Evolutionary conservation across 2,113 vertebrate species (phyloP).

Genomic region (Ptyas mucosa): DNA sequence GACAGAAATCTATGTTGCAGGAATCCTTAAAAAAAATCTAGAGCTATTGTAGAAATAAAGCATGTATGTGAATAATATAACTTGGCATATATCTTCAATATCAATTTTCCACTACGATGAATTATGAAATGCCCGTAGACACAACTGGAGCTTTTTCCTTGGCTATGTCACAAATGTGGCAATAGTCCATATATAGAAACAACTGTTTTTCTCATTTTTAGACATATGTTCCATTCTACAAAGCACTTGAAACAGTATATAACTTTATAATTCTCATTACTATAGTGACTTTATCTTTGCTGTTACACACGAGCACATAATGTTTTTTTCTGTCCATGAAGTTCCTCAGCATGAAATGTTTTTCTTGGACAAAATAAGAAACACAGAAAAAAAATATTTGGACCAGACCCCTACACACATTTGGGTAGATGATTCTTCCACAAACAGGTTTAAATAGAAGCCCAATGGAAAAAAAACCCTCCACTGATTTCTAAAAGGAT

Average conservation of each 20-base stretch:
- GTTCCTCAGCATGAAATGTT: constrained; percentile 44
- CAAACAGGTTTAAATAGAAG: constrained; percentile 48
- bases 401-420: constrained; percentile 12
- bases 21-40: constrained; percentile 6
- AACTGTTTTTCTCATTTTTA: constrained; percentile 70
- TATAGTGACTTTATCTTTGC: constrained; percentile 58
- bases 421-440: background rate
- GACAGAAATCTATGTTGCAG: constrained; percentile 16
- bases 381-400: constrained; percentile 49
- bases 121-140: constrained; percentile 66
- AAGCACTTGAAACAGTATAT: constrained; percentile 48
- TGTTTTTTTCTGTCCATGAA: constrained; percentile 49
- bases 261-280: constrained; percentile 64
- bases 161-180: constrained; percentile 65
- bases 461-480: background rate
- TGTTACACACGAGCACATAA: constrained; percentile 54
- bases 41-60: constrained; percentile 60
- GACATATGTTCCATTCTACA: constrained; percentile 65
- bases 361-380: constrained; percentile 49
- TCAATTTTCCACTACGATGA: constrained; percentile 63
- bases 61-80: constrained; percentile 63
- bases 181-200: constrained; percentile 63
- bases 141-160: constrained; percentile 64
- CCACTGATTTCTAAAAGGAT: constrained; percentile 18
- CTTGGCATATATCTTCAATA: constrained; percentile 63